These are phyloP conservation scores for Austrolebias charrua DNA, from an alignment of 2,797 vertebrate genomes.

Conservation along the genomic window DNA sequence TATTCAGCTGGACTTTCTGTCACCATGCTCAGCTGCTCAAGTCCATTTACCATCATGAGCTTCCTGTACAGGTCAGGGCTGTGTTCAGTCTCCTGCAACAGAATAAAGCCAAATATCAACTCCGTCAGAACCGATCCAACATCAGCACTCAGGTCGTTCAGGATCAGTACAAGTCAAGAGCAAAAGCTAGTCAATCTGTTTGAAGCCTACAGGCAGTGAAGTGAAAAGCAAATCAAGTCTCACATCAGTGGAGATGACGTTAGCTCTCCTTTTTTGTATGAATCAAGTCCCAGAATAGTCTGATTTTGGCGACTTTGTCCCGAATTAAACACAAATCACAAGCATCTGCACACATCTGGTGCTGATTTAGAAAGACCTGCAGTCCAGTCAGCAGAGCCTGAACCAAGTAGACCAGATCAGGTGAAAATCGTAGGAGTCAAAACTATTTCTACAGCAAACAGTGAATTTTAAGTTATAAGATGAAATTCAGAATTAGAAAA, in stretches of 20 bases:
- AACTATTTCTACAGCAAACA: too few relatives aligned
- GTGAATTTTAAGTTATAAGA: too few relatives aligned
- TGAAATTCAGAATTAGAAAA: too few relatives aligned
- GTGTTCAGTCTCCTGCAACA: not conserved
- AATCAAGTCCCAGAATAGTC: not conserved
- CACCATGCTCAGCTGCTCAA: conserved; percentile 12
- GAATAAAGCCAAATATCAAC: not conserved
- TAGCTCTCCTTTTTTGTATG: not conserved
- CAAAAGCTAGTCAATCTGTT: conserved; percentile 2
- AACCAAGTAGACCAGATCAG: too few relatives aligned
- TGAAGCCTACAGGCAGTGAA: not conserved
- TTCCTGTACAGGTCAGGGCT: conserved; percentile 3
- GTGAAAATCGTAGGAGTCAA: too few relatives aligned
- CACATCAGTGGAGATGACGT: not conserved
- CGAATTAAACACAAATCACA: too few relatives aligned
- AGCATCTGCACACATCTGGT: too few relatives aligned
- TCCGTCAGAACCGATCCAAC: not conserved
- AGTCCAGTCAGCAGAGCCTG: too few relatives aligned
- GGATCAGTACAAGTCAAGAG: not conserved
- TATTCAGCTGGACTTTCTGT: conserved; percentile 14
- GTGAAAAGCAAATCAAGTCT: not conserved
- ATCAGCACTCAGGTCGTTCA: not conserved
- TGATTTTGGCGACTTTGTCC: not conserved
- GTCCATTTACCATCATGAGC: conserved; percentile 13
- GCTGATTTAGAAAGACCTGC: too few relatives aligned